Conservation (phyloP, 1,140 invertebrate species). For the Episyrphus balteatus region DNA sequence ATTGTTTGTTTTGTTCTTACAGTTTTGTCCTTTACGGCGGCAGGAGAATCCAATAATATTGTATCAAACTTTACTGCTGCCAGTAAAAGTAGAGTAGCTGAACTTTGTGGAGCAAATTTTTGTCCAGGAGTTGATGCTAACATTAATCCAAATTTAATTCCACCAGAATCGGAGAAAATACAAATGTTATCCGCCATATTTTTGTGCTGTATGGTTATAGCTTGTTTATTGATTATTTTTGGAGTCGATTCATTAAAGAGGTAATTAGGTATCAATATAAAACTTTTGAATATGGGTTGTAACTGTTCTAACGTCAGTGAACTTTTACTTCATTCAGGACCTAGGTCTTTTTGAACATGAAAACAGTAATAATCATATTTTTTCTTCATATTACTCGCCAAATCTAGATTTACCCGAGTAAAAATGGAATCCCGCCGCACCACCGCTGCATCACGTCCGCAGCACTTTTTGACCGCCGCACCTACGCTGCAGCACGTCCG, state of each 20-base stretch:
- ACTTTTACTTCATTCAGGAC: no score
- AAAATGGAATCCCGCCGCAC: no score
- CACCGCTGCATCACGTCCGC: no score
- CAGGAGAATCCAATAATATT: background rate
- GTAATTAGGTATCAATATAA: no score
- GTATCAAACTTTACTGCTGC: background rate
- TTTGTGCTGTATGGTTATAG: constrained; percentile 62
- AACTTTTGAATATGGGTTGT: no score
- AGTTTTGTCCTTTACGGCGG: background rate
- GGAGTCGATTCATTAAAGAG: constrained; percentile 71
- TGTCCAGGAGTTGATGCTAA: constrained; percentile 45
- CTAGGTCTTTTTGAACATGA: no score
- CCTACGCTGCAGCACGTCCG: no score
- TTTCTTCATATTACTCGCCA: no score
- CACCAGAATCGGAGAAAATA: constrained; percentile 58
- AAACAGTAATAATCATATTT: no score
- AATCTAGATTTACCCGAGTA: no score
- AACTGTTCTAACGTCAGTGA: no score
- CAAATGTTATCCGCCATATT: constrained; percentile 74
- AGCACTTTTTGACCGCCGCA: no score
- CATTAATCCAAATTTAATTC: constrained; percentile 52
- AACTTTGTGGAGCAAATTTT: constrained; percentile 65
- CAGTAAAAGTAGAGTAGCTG: constrained; percentile 22
- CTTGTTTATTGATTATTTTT: constrained; percentile 62
- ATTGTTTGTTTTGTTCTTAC: background rate